Conservation (phyloP, 2,888 invertebrate genomes). For the Xylota segnis region DNA sequence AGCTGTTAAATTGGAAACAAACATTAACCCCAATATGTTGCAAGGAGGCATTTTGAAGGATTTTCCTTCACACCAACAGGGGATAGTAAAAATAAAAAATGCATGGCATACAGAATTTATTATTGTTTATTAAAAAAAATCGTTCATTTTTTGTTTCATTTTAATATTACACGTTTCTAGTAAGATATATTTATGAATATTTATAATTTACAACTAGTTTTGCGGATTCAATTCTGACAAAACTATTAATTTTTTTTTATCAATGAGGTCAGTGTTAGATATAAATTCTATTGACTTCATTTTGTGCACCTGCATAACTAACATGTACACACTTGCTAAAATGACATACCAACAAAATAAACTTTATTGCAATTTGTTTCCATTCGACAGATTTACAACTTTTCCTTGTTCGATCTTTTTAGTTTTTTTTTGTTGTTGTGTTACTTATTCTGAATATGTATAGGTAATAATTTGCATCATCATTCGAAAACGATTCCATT, state of each 20-base stretch:
- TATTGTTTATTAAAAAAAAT: constrained; percentile 64
- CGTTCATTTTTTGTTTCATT: constrained; percentile 39
- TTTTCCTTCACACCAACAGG: neutral
- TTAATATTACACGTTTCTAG: constrained; percentile 30
- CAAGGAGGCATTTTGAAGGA: neutral
- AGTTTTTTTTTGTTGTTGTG: neutral
- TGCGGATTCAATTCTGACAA: constrained; percentile 30
- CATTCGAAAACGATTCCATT: constrained; percentile 50
- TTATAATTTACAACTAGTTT: constrained; percentile 52
- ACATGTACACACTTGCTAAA: constrained; percentile 38
- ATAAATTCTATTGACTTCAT: constrained; percentile 41
- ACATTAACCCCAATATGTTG: neutral
- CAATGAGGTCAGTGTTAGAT: constrained; percentile 34
- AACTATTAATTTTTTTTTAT: constrained; percentile 40
- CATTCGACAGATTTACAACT: constrained; percentile 7
- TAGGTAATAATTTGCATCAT: constrained; percentile 36
- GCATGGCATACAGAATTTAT: neutral
- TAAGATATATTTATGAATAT: constrained; percentile 42
- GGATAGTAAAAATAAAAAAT: neutral
- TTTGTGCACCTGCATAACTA: constrained; percentile 49
- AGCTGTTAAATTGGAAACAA: constrained; percentile 1
- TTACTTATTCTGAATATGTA: constrained; percentile 29
- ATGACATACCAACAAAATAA: constrained; percentile 29
- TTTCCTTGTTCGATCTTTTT: constrained; percentile 1
- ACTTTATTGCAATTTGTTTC: constrained; percentile 32